A percentile compares a stretch with the other conserved stretches of the same genome.
These are phyloP conservation scores for Drosophila nasuta DNA, from an alignment of 1,140 invertebrate genomes.

Conservation along the genomic window DNA sequence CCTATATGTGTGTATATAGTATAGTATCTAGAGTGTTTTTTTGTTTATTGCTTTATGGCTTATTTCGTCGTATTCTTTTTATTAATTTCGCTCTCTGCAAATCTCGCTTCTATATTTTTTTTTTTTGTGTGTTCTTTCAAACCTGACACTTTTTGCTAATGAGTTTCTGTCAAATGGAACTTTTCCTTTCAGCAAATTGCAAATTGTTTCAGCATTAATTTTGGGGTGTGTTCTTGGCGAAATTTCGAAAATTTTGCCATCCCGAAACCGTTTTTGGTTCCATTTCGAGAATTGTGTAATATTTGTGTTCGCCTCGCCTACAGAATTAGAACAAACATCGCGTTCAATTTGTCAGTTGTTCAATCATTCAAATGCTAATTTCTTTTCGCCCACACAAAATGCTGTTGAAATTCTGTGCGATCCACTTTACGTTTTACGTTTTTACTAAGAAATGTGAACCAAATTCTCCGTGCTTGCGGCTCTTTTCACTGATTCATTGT, in stretches of 20 bases:
- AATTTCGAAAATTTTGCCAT: constrained; percentile 7
- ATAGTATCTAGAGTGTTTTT: constrained; percentile 21
- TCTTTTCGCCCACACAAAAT: constrained; percentile 31
- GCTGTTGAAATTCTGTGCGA: background rate
- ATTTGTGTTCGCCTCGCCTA: background rate
- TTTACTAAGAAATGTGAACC: constrained; percentile 5
- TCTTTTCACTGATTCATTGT: constrained; percentile 19
- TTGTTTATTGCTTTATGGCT: constrained; percentile 36
- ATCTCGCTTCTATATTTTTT: constrained; percentile 4
- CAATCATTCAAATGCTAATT: constrained; percentile 38
- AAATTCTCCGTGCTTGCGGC: background rate
- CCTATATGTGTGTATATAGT: constrained; percentile 20
- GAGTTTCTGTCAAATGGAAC: constrained; percentile 48
- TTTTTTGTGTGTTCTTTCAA: constrained; percentile 19
- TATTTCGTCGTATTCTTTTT: constrained; percentile 22
- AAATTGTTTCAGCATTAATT: constrained; percentile 21
- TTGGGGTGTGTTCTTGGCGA: background rate
- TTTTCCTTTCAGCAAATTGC: constrained; percentile 43
- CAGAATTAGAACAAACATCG: constrained; percentile 41
- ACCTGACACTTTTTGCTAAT: constrained; percentile 54
- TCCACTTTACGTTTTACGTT: constrained; percentile 14
- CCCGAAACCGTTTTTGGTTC: constrained; percentile 12
- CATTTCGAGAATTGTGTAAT: constrained; percentile 58
- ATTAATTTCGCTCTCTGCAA: constrained; percentile 16
- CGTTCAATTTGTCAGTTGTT: constrained; percentile 11